Evolutionary conservation across 1,140 invertebrate genomes (phyloP), one percentile per base, ranked within the genome.

Genomic region (Steinernema feltiae): DNA sequence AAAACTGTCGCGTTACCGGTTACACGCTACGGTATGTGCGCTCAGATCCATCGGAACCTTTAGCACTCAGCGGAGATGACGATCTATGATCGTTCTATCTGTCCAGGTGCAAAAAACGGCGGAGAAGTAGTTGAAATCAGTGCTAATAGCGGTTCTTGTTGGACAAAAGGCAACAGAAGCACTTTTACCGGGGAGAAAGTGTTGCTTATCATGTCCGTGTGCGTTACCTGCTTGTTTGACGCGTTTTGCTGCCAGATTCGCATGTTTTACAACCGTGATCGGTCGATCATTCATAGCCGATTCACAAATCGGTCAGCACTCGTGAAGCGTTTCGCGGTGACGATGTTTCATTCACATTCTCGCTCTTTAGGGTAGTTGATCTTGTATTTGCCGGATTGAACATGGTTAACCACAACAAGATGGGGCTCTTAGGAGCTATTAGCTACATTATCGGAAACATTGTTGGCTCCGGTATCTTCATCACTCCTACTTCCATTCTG

Each of bases 341-440:
- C 53, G 24, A 27, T 17, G 2, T 63, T 27, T 15, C 53, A 7
- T 3, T 15, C 24, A 7, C 15, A 63, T 63, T 41, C 18, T 7
- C 12, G 3, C 53, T 12, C 24, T 63, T 63, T 63, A 63, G 53
- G 53, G 24, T 63, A 63, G 24, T 3, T 27, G 53, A 27, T 21
- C 53, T 15, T 21, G 7, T 27, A 7, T 3, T 3, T 63, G 7
- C 7, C 3, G 53, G 53, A 63, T 63, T 27, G n/a, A 63, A 3
- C 53, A 63, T 63, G 53, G 53, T 63, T 3, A 63, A 63, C 53
- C 53, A 63, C 53, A 63, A 79, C 48, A 79, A 79, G 77, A 79
- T 79, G 78, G 78, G 78, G 69, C 76, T 79, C 0, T 35, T 79
- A 18, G 78, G 78, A 24, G 76, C 76, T 73, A 78, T 78, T 17